phyloP scores from a whole-genome alignment of 2,888 invertebrate genomes.

The Tanypteryx hageni region DNA sequence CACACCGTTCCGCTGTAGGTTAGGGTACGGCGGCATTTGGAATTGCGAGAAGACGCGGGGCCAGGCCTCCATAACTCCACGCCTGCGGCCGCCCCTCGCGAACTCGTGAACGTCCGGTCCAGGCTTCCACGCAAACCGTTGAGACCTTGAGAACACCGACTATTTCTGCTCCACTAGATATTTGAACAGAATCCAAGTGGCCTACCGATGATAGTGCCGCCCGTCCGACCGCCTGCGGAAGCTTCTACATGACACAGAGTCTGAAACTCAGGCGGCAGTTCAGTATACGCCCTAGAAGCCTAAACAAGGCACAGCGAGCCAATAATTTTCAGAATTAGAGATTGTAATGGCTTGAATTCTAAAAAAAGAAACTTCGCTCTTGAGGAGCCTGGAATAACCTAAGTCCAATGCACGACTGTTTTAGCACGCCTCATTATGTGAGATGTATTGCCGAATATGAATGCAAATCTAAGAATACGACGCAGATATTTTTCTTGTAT shows the following conservation, averaged over 20 bases:
- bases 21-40: conserved; percentile 13
- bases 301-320: conserved; percentile 35
- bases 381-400: background rate
- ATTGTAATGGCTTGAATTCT: conserved; percentile 34
- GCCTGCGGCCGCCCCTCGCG: conserved; percentile 39
- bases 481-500: too few relatives aligned
- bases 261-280: conserved; percentile 6
- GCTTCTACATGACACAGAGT: background rate
- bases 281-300: conserved; percentile 33
- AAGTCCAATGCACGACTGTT: background rate
- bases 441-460: background rate
- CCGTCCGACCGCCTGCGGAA: conserved; percentile 33
- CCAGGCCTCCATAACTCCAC: conserved; percentile 46
- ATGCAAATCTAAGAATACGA: background rate
- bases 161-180: conserved; percentile 58
- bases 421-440: background rate
- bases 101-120: conserved; percentile 20
- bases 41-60: conserved; percentile 23
- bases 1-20: conserved; percentile 14
- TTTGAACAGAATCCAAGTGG: conserved; percentile 48
- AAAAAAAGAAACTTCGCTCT: conserved; percentile 33
- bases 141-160: conserved; percentile 52
- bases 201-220: conserved; percentile 45
- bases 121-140: conserved; percentile 14
- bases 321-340: conserved; percentile 51